Conservation (phyloP, 2,113 vertebrate species). For the Porphyrio hochstetteri region DNA sequence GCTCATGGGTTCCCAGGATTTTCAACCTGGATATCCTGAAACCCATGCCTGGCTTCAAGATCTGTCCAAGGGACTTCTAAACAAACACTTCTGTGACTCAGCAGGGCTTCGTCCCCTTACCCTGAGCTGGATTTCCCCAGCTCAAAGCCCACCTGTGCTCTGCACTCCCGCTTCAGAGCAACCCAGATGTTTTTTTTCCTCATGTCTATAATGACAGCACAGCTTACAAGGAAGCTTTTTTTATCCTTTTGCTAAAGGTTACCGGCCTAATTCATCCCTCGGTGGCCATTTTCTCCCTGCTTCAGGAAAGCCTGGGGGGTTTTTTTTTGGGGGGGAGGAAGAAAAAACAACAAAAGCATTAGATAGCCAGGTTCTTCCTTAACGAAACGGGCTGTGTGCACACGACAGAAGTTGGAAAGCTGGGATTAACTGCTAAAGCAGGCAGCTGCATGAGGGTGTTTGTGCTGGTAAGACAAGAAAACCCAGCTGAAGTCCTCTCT, state of each 20-base stretch:
- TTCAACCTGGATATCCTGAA: not conserved
- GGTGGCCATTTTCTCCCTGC: not conserved
- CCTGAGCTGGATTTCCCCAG: not conserved
- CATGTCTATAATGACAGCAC: not conserved
- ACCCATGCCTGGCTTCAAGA: not conserved
- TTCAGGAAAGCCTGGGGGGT: not conserved
- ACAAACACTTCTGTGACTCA: not conserved
- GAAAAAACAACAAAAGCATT: not conserved
- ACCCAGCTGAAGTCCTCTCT: not conserved
- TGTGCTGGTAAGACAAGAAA: not conserved
- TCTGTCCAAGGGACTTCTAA: not conserved
- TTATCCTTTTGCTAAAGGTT: not conserved
- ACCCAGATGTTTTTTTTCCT: not conserved
- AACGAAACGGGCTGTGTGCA: rapidly evolving
- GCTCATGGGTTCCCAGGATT: not conserved
- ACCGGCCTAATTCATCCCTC: not conserved
- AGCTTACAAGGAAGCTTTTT: not conserved
- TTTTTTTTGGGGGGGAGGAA: not conserved
- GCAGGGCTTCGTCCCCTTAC: not conserved
- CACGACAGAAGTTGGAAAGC: not conserved
- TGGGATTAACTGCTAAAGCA: not conserved
- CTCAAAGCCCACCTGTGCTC: not conserved
- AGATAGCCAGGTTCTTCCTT: not conserved
- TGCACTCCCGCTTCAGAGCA: not conserved
- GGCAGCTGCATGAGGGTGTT: rapidly evolving